These are phyloP conservation scores for Lomographa bimaculata DNA, from an alignment of 2,888 invertebrate species.

Conservation along the genomic window DNA sequence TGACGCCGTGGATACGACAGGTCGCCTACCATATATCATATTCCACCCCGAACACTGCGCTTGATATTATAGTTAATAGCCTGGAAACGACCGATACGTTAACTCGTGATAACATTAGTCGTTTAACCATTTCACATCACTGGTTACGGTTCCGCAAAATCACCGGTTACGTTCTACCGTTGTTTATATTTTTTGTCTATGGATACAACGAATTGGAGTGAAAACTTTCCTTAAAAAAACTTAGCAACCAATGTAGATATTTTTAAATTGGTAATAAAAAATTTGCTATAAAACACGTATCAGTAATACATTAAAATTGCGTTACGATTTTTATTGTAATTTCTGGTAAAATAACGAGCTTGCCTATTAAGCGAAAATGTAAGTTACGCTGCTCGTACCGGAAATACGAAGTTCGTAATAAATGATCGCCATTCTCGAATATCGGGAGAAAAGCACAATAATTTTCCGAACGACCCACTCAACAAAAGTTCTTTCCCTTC, in stretches of 20 bases:
- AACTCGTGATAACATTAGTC: conserved; percentile 32
- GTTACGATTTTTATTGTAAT: conserved; percentile 10
- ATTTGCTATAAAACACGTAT: neutral
- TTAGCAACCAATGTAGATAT: too few relatives aligned
- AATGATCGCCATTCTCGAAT: conserved; percentile 3
- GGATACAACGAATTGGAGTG: neutral
- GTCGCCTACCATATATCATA: conserved; percentile 40
- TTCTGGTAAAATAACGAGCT: neutral
- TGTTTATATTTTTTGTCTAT: conserved; percentile 14
- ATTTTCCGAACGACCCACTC: conserved; percentile 1
- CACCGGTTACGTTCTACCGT: conserved; percentile 30
- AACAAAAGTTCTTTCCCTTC: conserved; percentile 30
- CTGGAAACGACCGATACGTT: conserved; percentile 43
- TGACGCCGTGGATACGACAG: conserved; percentile 41
- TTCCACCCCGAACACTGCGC: conserved; percentile 48
- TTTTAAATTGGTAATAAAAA: too few relatives aligned
- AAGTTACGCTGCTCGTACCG: neutral
- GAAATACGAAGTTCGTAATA: conserved; percentile 5
- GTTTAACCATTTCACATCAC: conserved; percentile 32
- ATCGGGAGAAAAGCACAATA: neutral
- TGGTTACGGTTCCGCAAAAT: conserved; percentile 26
- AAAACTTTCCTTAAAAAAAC: too few relatives aligned
- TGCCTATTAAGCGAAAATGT: too few relatives aligned
- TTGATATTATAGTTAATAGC: conserved; percentile 54
- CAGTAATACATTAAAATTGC: conserved; percentile 17